Conservation (phyloP, 2,888 invertebrate species). For the Spisula solida region DNA sequence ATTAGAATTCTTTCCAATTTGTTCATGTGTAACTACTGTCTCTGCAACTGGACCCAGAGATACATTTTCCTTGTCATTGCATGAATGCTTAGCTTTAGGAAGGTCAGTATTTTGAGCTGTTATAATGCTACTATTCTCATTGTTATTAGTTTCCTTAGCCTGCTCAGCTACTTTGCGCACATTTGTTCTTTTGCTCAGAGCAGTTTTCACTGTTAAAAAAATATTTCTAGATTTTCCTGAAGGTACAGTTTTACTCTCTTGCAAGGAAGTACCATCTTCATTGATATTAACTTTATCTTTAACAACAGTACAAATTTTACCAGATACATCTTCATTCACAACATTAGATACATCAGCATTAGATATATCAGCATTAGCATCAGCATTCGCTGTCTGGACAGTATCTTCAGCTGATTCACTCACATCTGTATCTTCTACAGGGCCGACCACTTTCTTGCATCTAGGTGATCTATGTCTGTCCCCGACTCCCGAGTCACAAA, state of each 20-base stretch:
- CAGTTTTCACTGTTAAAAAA: too few species aligned
- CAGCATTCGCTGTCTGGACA: not conserved
- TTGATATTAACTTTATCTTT: not conserved
- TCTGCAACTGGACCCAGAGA: not conserved
- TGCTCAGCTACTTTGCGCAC: too few species aligned
- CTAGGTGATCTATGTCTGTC: not conserved
- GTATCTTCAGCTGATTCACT: not conserved
- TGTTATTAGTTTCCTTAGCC: too few species aligned
- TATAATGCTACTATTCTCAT: too few species aligned
- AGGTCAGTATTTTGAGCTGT: too few species aligned
- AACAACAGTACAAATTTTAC: not conserved
- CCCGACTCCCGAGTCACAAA: not conserved
- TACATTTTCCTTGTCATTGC: too few species aligned
- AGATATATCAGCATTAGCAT: not conserved
- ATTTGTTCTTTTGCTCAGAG: too few species aligned
- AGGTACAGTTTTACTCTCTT: not conserved
- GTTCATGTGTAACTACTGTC: not conserved
- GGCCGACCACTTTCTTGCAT: not conserved
- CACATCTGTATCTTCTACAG: not conserved
- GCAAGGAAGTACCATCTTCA: not conserved
- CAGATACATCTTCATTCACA: not conserved
- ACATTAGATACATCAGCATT: not conserved
- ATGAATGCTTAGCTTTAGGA: too few species aligned
- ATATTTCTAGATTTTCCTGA: not conserved
- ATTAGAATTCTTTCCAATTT: not conserved